Conservation (phyloP, 2,113 vertebrate genomes). For the Alosa alosa region DNA sequence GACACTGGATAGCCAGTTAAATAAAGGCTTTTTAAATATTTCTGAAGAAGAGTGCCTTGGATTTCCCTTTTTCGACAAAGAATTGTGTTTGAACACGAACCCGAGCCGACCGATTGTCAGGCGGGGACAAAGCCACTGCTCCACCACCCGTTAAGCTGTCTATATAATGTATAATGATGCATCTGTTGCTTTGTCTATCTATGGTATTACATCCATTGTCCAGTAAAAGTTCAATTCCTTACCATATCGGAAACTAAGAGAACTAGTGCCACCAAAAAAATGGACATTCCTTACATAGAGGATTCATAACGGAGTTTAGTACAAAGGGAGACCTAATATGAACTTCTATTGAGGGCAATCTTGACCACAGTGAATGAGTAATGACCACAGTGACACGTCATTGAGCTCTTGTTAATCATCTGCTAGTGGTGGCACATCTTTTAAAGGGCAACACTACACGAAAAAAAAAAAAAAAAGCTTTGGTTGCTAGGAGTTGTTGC, state of each 20-base stretch:
- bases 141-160: too few species aligned
- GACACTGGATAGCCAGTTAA: too few species aligned
- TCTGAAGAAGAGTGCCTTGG: too few species aligned
- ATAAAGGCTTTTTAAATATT: too few species aligned
- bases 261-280: not conserved
- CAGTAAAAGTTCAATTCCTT: not conserved
- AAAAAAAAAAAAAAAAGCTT: not conserved
- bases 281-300: not conserved
- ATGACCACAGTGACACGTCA: not conserved
- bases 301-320: not conserved
- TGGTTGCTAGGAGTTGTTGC: constrained; percentile 44
- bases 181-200: not conserved
- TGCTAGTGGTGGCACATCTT: not conserved
- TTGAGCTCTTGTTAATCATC: not conserved
- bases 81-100: too few species aligned
- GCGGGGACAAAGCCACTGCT: too few species aligned
- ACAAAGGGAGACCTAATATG: not conserved
- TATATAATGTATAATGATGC: not conserved
- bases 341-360: not conserved
- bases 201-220: not conserved
- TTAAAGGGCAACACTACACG: not conserved
- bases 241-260: not conserved
- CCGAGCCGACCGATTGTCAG: too few species aligned
- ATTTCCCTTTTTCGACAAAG: too few species aligned
- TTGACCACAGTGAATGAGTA: not conserved